phyloP scores from a whole-genome alignment of 2,888 invertebrate genomes.

The Polydrusus tereticollis region DNA sequence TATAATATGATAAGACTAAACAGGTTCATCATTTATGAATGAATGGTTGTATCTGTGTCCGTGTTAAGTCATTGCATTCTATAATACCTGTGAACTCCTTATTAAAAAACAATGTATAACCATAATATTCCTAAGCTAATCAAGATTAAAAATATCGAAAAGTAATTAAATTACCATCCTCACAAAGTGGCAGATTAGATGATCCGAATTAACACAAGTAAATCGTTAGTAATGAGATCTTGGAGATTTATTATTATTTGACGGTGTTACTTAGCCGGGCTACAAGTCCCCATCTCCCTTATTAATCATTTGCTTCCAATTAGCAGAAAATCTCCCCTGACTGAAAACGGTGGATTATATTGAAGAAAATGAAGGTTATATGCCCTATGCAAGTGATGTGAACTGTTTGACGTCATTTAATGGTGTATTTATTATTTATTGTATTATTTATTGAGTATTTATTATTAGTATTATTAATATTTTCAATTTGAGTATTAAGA shows the following conservation, averaged over 20 bases:
- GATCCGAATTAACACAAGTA: constrained; percentile 50
- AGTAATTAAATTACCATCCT: constrained; percentile 7
- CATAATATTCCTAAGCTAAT: neutral
- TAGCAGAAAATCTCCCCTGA: constrained; percentile 3
- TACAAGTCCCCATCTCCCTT: constrained; percentile 43
- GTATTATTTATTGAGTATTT: too few species aligned
- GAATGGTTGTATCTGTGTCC: too few species aligned
- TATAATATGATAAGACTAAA: too few species aligned
- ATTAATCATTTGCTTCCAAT: constrained; percentile 47
- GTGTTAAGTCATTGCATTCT: too few species aligned
- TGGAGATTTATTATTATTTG: constrained; percentile 52
- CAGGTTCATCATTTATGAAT: too few species aligned
- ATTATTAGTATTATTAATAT: too few species aligned
- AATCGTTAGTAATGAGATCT: constrained; percentile 18
- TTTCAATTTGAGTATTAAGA: too few species aligned
- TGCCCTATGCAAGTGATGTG: too few species aligned
- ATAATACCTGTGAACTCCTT: neutral
- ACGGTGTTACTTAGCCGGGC: constrained; percentile 49
- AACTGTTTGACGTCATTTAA: too few species aligned
- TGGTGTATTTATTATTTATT: too few species aligned
- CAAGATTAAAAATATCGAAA: neutral
- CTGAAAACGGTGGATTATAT: neutral
- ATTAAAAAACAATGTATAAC: too few species aligned
- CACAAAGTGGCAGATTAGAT: neutral
- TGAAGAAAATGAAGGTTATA: neutral